phyloP scores from a whole-genome alignment of 2,797 vertebrate species.

The Falco rusticolus region DNA sequence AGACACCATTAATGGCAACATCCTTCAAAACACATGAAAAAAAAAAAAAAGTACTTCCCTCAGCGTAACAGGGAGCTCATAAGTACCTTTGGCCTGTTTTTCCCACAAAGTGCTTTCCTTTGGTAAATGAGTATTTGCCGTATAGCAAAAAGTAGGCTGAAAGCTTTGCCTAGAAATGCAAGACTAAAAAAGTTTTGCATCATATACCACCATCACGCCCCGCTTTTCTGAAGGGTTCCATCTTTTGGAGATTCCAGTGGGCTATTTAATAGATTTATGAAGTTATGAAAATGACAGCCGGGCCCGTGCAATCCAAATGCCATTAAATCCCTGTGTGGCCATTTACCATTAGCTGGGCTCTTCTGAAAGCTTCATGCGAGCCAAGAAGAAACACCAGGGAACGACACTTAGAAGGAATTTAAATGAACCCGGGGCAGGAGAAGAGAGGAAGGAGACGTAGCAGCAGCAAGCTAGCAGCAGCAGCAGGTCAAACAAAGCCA shows the following conservation, averaged over 20 bases:
- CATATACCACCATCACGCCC: not conserved
- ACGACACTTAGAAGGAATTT: not conserved
- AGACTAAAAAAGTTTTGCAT: not conserved
- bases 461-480: not conserved
- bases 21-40: not conserved
- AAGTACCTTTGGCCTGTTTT: not conserved
- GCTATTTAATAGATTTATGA: not conserved
- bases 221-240: not conserved
- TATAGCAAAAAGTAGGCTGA: not conserved
- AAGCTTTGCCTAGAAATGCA: not conserved
- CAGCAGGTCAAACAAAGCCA: not conserved
- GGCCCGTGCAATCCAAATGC: not conserved
- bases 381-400: not conserved
- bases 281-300: slow-evolving; percentile 6
- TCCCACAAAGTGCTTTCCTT: not conserved
- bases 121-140: not conserved
- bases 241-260: not conserved
- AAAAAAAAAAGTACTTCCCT: not conserved
- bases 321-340: not conserved
- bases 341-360: not conserved
- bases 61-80: not conserved
- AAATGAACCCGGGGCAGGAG: not conserved
- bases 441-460: not conserved
- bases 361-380: not conserved
- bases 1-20: not conserved